These are phyloP conservation scores for Asarcornis scutulata DNA, from an alignment of 2,113 vertebrate genomes.

Conservation along the genomic window DNA sequence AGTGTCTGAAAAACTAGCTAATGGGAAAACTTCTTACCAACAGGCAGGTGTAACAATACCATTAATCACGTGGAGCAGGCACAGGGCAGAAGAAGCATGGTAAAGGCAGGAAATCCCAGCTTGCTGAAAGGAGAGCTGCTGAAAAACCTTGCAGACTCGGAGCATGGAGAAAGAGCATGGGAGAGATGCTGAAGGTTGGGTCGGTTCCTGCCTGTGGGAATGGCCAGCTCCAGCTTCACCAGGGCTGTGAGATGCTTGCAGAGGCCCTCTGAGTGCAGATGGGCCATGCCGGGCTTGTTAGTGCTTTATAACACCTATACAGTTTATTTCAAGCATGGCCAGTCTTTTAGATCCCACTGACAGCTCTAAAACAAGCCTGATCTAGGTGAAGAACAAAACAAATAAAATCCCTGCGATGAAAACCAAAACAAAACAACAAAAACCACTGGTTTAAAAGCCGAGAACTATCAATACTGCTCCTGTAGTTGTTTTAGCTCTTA, in stretches of 20 bases:
- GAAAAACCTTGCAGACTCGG: neutral
- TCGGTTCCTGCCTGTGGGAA: neutral
- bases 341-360: neutral
- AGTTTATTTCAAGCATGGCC: neutral
- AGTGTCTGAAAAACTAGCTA: neutral
- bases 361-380: neutral
- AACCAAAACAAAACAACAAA: neutral
- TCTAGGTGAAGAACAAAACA: neutral
- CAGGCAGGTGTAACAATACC: neutral
- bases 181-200: neutral
- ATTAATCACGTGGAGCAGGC: neutral
- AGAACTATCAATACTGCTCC: neutral
- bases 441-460: neutral
- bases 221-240: neutral
- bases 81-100: neutral
- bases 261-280: neutral
- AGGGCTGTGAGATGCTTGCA: neutral
- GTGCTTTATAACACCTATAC: neutral
- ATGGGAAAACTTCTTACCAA: neutral
- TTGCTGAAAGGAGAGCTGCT: neutral
- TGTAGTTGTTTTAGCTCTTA: neutral
- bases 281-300: neutral
- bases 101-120: neutral
- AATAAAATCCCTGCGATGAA: neutral
- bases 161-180: neutral